Percentiles rank a stretch among this genome's conserved stretches.
Evolutionary conservation across 2,888 invertebrate species (phyloP).

Genomic region (Drosophila multiciliata): DNA sequence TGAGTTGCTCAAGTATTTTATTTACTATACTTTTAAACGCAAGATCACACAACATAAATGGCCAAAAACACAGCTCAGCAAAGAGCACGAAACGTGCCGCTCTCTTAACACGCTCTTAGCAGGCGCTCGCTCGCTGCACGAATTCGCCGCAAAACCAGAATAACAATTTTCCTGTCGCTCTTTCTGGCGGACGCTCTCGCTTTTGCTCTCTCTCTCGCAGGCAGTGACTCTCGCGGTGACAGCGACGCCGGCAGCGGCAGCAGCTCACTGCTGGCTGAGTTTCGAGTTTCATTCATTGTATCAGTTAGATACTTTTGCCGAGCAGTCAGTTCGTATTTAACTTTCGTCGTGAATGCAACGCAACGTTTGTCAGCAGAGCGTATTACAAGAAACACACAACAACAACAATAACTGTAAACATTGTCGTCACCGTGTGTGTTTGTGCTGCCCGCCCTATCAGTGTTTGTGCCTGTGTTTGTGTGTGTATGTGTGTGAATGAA

Average conservation of each 20-base stretch:
- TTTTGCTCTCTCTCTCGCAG: conserved; percentile 16
- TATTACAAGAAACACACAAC: conserved; percentile 41
- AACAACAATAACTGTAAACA: conserved; percentile 38
- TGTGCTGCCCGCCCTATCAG: background rate
- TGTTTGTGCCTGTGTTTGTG: conserved; percentile 8
- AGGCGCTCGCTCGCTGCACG: conserved; percentile 20
- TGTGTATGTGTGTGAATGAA: conserved; percentile 45
- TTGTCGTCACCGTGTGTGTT: conserved; percentile 23
- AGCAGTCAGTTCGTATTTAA: conserved; percentile 80
- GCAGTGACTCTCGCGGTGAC: conserved; percentile 29
- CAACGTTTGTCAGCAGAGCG: conserved; percentile 70
- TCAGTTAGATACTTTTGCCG: conserved; percentile 63
- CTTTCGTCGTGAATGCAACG: conserved; percentile 82
- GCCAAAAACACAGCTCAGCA: background rate
- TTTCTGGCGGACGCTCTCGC: conserved; percentile 4
- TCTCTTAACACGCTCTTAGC: conserved; percentile 46
- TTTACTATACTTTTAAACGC: background rate
- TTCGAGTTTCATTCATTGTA: conserved; percentile 82
- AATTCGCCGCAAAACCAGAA: conserved; percentile 75
- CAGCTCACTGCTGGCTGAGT: conserved; percentile 36
- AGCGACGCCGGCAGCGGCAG: conserved; percentile 32
- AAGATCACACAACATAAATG: conserved; percentile 17
- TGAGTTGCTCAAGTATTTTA: background rate
- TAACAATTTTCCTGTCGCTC: conserved; percentile 34
- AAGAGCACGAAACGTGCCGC: conserved; percentile 15